A percentile compares a stretch with the other conserved stretches of the same genome.
Conservation (phyloP, 2,888 invertebrate genomes). For the Torymus aiolomorphi region DNA sequence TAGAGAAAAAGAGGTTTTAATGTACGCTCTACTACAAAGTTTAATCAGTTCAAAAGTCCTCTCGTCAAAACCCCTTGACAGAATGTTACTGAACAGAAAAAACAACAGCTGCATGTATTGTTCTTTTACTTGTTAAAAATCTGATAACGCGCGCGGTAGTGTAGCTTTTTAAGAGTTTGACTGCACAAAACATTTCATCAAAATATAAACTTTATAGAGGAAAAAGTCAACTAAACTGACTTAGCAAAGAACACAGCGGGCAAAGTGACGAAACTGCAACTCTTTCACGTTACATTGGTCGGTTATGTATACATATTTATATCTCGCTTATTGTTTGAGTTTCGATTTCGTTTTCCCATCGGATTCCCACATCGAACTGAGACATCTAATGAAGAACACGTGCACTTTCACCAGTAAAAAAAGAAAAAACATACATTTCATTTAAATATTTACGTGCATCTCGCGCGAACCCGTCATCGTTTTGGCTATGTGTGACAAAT, state of each 20-base stretch:
- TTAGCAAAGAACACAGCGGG: slow-evolving; percentile 55
- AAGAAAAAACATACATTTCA: slow-evolving; percentile 42
- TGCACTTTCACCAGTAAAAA: slow-evolving; percentile 36
- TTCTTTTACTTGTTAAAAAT: slow-evolving; percentile 38
- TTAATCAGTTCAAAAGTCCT: slow-evolving; percentile 30
- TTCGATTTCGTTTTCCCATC: slow-evolving; percentile 18
- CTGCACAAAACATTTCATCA: slow-evolving; percentile 47
- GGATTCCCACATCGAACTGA: slow-evolving; percentile 25
- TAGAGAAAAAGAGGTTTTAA: neutral
- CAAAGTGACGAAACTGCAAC: slow-evolving; percentile 50
- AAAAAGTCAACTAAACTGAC: slow-evolving; percentile 53
- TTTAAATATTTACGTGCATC: slow-evolving; percentile 45
- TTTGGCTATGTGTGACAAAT: too few species aligned
- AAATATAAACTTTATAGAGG: slow-evolving; percentile 50
- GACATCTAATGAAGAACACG: slow-evolving; percentile 16
- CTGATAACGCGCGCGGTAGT: slow-evolving; percentile 41
- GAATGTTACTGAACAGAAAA: slow-evolving; percentile 26
- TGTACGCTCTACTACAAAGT: neutral
- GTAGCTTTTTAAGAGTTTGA: slow-evolving; percentile 25
- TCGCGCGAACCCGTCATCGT: slow-evolving; percentile 7
- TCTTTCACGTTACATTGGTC: slow-evolving; percentile 40
- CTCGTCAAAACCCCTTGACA: slow-evolving; percentile 19
- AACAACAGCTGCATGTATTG: slow-evolving; percentile 32
- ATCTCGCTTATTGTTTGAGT: slow-evolving; percentile 7
- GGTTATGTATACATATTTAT: slow-evolving; percentile 1